Base-by-base conservation (phyloP, 2,113 vertebrate genomes). In the Pelobates fuscus region DNA sequence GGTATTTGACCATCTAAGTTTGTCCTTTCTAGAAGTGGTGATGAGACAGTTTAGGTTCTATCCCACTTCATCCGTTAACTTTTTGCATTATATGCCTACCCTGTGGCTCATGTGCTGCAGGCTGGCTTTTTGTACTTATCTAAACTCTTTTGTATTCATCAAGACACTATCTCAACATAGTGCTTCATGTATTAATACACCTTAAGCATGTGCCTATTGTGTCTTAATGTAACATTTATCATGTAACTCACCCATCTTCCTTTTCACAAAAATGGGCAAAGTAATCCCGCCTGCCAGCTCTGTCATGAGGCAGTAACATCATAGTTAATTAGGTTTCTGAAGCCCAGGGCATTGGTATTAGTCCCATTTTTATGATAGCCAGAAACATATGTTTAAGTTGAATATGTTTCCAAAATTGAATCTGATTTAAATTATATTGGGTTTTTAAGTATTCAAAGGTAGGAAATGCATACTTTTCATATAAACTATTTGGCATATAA, bases 361-460 rank as follows among this genome's bases (percentile, higher is more conserved):
- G 8, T 72, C 70, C 70, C 46, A 49, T 72, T 52, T 49, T 52
- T 23, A 46, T 46, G 6, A 62, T 62, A 70, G 68, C 37, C 69
- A 71, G 58, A 71, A 71, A 71, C 69, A 71, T 26, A 62, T 71
- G 69, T 71, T 58, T 44, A 49, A 62, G 58, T 26, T 52, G 25
- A 52, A 25, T 32, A 24, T 72, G 54, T 73, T 73, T 73, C 60
- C 60, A 73, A 27, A 66, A 65, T 55, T 74, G 12, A 66, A 57
- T 57, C 46, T 66, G 62, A 74, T 74, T 73, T 57, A 65, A 27
- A 57, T 64, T 64, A 63, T 52, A 26, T 73, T 54, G 43, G 29
- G 25, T 64, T 64, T 70, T 54, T 6, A 27, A 74, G 44, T 74
- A 43, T 73, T 49, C 44, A 65, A 41, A 55, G 60, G 71, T 66